Percentiles rank a stretch among this genome's conserved stretches.
Conservation (phyloP, 2,888 invertebrate species). For the Opisthograptis luteolata region DNA sequence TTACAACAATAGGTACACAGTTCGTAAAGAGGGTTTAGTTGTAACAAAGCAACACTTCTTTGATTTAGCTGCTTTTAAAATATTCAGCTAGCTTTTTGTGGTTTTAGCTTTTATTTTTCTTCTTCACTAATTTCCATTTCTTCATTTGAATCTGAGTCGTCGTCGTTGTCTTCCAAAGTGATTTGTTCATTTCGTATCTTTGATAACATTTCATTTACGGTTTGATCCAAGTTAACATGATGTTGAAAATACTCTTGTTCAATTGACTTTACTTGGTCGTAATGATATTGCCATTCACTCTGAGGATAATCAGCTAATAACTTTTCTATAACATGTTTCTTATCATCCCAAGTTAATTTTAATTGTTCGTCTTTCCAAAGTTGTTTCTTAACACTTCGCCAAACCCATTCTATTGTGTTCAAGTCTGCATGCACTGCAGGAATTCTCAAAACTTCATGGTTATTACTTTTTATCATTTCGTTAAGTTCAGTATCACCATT, state of each 20-base stretch:
- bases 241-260: slow-evolving; percentile 3
- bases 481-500: background rate
- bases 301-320: background rate
- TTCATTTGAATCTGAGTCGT: slow-evolving; percentile 5
- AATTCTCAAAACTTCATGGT: slow-evolving; percentile 10
- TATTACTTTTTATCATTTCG: background rate
- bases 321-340: background rate
- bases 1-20: too few species aligned
- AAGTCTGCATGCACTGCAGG: slow-evolving; percentile 12
- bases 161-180: background rate
- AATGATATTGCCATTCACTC: background rate
- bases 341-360: background rate
- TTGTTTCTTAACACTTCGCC: background rate
- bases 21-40: too few species aligned
- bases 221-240: background rate
- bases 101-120: slow-evolving; percentile 2
- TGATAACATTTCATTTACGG: background rate
- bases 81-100: too few species aligned
- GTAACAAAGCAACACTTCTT: too few species aligned
- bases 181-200: background rate
- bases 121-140: slow-evolving; percentile 10
- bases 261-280: background rate
- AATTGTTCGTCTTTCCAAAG: slow-evolving; percentile 1
- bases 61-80: too few species aligned
- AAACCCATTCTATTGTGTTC: slow-evolving; percentile 6